These are phyloP conservation scores for Torymus tubicola DNA, from an alignment of 2,888 invertebrate species.

Conservation along the genomic window DNA sequence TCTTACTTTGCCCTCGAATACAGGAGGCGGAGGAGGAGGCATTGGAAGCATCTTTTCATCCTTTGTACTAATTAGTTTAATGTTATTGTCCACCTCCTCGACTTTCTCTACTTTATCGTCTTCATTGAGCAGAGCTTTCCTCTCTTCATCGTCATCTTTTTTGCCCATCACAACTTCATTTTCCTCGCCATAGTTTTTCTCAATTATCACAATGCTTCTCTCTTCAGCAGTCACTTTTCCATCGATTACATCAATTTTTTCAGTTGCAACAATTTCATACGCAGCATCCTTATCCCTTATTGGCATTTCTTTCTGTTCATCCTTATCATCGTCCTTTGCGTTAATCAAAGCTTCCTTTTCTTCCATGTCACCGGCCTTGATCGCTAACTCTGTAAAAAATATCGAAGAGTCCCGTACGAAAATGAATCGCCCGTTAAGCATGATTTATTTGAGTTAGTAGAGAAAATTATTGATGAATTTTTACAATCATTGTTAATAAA, in stretches of 20 bases:
- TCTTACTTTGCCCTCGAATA: not conserved
- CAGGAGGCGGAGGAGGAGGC: not conserved
- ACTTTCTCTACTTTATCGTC: too few species aligned
- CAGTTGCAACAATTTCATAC: too few species aligned
- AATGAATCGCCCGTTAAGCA: constrained; percentile 25
- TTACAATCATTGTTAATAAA: not conserved
- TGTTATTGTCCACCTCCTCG: too few species aligned
- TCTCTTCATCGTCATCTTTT: not conserved
- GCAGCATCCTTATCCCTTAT: too few species aligned
- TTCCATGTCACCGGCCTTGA: constrained; percentile 18
- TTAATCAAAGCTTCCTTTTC: not conserved
- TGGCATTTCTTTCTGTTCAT: not conserved
- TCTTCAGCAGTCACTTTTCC: too few species aligned
- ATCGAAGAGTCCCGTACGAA: constrained; percentile 45
- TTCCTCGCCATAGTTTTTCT: not conserved
- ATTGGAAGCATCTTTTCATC: not conserved
- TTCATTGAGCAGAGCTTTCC: too few species aligned
- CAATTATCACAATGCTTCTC: too few species aligned
- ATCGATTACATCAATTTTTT: too few species aligned
- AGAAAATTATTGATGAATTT: constrained; percentile 43
- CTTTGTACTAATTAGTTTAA: too few species aligned
- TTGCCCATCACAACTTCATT: not conserved
- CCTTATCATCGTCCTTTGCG: not conserved
- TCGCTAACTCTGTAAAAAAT: constrained; percentile 44
- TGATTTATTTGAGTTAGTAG: constrained; percentile 4